Evolutionary conservation across 2,888 invertebrate species (phyloP).

Genomic region (Itoplectis maculator): DNA sequence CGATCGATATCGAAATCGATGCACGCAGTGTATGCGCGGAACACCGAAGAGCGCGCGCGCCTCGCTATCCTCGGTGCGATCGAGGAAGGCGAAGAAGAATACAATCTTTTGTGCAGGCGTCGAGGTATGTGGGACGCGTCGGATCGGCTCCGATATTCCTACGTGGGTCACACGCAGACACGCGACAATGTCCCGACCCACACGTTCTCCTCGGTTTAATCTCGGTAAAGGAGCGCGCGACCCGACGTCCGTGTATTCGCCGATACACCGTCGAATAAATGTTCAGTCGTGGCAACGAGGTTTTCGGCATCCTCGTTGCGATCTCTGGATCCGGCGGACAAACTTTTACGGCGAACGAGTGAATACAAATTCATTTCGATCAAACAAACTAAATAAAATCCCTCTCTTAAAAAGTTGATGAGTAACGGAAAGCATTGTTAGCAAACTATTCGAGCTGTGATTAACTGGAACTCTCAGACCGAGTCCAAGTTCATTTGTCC

Average conservation of each 20-base stretch:
- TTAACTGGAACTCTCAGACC: too few species aligned
- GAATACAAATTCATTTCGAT: too few species aligned
- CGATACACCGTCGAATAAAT: not conserved
- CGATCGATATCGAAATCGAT: constrained; percentile 54
- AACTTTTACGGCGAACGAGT: too few species aligned
- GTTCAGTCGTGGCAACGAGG: not conserved
- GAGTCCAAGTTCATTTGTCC: too few species aligned
- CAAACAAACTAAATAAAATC: too few species aligned
- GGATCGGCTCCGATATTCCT: constrained; percentile 26
- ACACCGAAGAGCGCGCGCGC: not conserved
- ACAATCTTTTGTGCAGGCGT: constrained; percentile 39
- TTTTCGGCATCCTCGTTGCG: not conserved
- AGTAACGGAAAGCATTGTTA: too few species aligned
- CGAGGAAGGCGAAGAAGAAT: constrained; percentile 23
- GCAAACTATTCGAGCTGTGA: too few species aligned
- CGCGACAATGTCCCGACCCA: not conserved
- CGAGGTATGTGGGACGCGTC: constrained; percentile 31
- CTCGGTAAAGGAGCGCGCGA: not conserved
- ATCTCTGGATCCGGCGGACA: too few species aligned
- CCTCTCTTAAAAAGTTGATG: too few species aligned
- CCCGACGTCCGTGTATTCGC: not conserved
- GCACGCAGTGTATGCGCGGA: constrained; percentile 24
- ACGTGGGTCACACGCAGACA: not conserved
- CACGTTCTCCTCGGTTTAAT: constrained; percentile 30
- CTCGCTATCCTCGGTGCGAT: constrained; percentile 6